Percentiles rank a stretch among this genome's conserved stretches.
These are phyloP conservation scores for Andricus grossulariae DNA, from an alignment of 1,140 invertebrate genomes.

Conservation along the genomic window DNA sequence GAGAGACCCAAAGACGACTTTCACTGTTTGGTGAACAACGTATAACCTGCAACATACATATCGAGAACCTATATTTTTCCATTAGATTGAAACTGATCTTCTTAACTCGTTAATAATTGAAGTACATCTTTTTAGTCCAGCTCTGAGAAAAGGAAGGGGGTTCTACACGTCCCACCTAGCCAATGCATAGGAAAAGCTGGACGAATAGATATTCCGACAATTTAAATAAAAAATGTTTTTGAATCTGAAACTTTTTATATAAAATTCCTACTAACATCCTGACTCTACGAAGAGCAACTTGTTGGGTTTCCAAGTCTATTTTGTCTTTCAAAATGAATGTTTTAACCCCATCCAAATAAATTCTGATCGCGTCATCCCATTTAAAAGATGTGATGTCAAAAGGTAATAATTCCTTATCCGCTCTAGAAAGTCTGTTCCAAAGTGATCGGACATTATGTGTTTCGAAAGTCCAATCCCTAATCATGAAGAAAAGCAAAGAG, in stretches of 20 bases:
- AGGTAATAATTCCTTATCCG: slow-evolving; percentile 46
- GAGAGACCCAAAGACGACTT: neutral
- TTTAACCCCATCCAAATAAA: neutral
- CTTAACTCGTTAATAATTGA: too few species aligned
- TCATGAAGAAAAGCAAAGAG: slow-evolving; percentile 39
- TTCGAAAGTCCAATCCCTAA: slow-evolving; percentile 43
- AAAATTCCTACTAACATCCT: neutral
- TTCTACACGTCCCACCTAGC: too few species aligned
- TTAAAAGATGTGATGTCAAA: slow-evolving; percentile 36
- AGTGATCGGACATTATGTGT: slow-evolving; percentile 5
- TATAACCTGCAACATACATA: neutral
- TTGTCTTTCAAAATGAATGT: neutral
- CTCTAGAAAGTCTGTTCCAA: slow-evolving; percentile 35
- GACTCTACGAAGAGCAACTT: neutral
- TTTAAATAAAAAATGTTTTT: too few species aligned
- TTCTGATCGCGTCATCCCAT: slow-evolving; percentile 26
- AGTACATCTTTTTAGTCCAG: too few species aligned
- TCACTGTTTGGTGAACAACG: neutral
- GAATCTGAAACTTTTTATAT: too few species aligned
- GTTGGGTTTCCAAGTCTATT: neutral
- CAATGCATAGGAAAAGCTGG: too few species aligned
- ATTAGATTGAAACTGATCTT: too few species aligned
- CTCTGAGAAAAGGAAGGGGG: too few species aligned
- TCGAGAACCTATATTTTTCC: neutral
- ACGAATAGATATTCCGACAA: too few species aligned